Base-by-base conservation (phyloP, 2,888 invertebrate genomes). In the Disparrhopalites patrizii region DNA sequence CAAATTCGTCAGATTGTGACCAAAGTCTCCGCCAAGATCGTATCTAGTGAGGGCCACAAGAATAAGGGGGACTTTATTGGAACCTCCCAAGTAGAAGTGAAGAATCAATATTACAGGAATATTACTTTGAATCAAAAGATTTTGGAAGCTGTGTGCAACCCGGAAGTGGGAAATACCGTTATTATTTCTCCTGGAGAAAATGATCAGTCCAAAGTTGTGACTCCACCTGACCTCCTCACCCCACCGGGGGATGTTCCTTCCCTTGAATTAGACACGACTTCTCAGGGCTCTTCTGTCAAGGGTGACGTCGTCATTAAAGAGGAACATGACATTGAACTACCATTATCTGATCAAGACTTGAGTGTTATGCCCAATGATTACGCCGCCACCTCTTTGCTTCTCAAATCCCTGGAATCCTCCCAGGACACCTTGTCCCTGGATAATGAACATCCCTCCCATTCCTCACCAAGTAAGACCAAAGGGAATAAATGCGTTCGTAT, bases 401-500 rank as follows among this genome's bases (percentile, higher is more conserved):
- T n/a, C n/a, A n/a, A n/a, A n/a, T n/a, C n/a, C n/a, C n/a, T n/a
- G n/a, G n/a, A n/a, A n/a, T n/a, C n/a, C n/a, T n/a, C n/a, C n/a
- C n/a, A n/a, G n/a, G n/a, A n/a, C n/a, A n/a, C n/a, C n/a, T n/a
- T n/a, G n/a, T n/a, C n/a, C n/a, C n/a, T n/a, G n/a, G n/a, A n/a
- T n/a, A n/a, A n/a, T n/a, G n/a, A n/a, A n/a, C n/a, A n/a, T n/a
- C n/a, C n/a, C n/a, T n/a, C n/a, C n/a, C n/a, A n/a, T n/a, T n/a
- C n/a, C n/a, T n/a, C n/a, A 18, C 18, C 40, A 13, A 18, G 40
- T 5, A 47, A 47, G 47, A 8, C 47, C 23, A 47, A 47, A 47
- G 47, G 47, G 23, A 47, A 47, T n/a, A 47, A 47, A 47, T 47
- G 47, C n/a, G 23, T 47, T 23, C 47, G 25, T 23, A 47, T 47